Evolutionary conservation across 2,113 vertebrate species (phyloP).

Genomic region (Lutjanus erythropterus): DNA sequence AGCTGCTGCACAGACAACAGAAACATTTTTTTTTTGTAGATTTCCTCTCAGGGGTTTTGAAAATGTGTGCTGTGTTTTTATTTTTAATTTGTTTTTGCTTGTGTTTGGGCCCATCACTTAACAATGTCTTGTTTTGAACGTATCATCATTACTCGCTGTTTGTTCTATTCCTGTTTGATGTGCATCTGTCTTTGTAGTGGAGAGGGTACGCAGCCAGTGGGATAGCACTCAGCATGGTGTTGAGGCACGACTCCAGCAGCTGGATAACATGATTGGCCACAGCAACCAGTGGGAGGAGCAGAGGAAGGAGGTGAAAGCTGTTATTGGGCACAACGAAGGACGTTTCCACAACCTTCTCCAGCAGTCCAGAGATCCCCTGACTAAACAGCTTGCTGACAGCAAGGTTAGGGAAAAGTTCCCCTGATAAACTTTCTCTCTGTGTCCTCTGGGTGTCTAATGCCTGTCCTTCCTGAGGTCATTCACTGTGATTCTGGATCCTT

Average conservation of each 20-base stretch:
- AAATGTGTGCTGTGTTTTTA: neutral
- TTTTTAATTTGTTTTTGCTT: neutral
- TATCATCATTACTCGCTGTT: neutral
- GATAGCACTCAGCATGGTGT: conserved; percentile 93
- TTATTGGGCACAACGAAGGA: conserved; percentile 90
- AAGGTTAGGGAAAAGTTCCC: conserved; percentile 83
- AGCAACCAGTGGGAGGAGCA: conserved; percentile 93
- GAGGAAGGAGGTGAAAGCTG: conserved; percentile 87
- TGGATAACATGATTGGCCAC: conserved; percentile 91
- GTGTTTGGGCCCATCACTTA: neutral
- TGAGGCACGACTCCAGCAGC: conserved; percentile 90
- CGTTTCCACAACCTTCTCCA: conserved; percentile 87
- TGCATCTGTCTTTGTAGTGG: conserved; percentile 85
- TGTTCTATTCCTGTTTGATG: neutral
- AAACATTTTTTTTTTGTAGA: neutral
- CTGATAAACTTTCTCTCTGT: conserved; percentile 12
- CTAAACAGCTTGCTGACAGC: conserved; percentile 90
- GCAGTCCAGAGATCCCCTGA: conserved; percentile 86
- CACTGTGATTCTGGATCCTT: conserved; percentile 12
- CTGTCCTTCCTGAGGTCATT: conserved; percentile 29
- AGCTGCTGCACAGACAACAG: neutral
- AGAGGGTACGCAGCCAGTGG: conserved; percentile 94
- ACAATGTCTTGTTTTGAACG: neutral
- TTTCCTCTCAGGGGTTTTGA: neutral
- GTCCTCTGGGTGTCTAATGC: conserved; percentile 14